Conservation (phyloP, 2,797 vertebrate species). For the Falco naumanni region DNA sequence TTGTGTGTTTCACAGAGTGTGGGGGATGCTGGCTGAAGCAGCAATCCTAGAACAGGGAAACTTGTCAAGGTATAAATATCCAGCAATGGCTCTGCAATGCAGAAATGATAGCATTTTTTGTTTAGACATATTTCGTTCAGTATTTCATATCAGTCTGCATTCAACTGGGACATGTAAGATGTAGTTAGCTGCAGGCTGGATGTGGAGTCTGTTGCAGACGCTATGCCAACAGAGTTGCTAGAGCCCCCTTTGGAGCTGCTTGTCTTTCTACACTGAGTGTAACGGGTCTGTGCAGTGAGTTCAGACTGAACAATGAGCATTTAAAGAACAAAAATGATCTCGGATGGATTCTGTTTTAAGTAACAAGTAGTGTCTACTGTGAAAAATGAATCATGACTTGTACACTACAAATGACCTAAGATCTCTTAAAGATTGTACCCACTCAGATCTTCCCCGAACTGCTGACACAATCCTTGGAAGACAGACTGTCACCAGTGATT, state of each 20-base stretch:
- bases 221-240: fast-evolving
- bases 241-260: background rate
- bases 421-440: background rate
- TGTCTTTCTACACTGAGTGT: background rate
- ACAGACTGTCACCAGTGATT: background rate
- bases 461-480: background rate
- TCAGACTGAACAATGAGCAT: background rate
- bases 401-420: background rate
- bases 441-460: background rate
- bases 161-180: background rate
- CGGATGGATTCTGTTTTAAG: background rate
- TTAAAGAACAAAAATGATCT: background rate
- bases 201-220: fast-evolving
- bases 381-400: background rate
- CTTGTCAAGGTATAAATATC: background rate
- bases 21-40: background rate
- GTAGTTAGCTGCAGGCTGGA: background rate
- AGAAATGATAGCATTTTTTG: fast-evolving
- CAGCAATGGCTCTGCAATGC: background rate
- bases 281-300: fast-evolving
- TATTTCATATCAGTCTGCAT: background rate
- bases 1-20: background rate
- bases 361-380: background rate
- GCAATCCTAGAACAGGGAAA: background rate
- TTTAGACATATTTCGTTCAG: background rate